These are phyloP conservation scores for Pantelozetes paolii DNA, from an alignment of 2,888 invertebrate species.

Conservation along the genomic window DNA sequence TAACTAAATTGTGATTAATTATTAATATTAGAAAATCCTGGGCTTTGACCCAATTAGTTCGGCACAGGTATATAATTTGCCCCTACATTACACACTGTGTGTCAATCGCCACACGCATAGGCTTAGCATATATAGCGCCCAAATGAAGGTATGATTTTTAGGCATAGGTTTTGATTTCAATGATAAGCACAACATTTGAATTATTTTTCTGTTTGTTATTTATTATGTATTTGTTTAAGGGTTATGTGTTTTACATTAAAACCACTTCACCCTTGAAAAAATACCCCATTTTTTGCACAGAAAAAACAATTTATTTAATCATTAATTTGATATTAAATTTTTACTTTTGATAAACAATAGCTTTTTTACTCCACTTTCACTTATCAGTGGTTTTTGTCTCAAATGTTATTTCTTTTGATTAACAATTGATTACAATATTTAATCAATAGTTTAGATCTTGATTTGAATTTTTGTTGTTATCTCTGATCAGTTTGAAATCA, in stretches of 20 bases:
- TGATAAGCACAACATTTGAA: background rate
- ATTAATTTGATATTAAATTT: too few species aligned
- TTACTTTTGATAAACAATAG: too few species aligned
- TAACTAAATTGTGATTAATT: background rate
- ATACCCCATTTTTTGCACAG: too few species aligned
- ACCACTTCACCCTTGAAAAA: conserved; percentile 29
- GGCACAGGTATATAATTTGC: background rate
- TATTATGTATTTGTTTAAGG: background rate
- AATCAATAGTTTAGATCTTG: too few species aligned
- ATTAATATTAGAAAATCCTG: background rate
- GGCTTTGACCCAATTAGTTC: conserved; percentile 16
- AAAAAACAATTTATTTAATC: too few species aligned
- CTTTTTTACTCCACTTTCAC: too few species aligned
- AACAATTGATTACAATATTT: too few species aligned
- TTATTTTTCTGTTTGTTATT: background rate
- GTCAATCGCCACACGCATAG: background rate
- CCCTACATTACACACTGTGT: background rate
- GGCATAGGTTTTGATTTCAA: background rate
- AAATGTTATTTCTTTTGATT: too few species aligned
- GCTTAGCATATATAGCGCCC: background rate
- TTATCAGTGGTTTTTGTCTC: too few species aligned
- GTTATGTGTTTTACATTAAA: background rate
- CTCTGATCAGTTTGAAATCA: too few species aligned
- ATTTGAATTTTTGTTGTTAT: too few species aligned
- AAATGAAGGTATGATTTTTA: background rate